Evolutionary conservation across 2,113 vertebrate genomes (phyloP).

Genomic region (Furnarius figulus): DNA sequence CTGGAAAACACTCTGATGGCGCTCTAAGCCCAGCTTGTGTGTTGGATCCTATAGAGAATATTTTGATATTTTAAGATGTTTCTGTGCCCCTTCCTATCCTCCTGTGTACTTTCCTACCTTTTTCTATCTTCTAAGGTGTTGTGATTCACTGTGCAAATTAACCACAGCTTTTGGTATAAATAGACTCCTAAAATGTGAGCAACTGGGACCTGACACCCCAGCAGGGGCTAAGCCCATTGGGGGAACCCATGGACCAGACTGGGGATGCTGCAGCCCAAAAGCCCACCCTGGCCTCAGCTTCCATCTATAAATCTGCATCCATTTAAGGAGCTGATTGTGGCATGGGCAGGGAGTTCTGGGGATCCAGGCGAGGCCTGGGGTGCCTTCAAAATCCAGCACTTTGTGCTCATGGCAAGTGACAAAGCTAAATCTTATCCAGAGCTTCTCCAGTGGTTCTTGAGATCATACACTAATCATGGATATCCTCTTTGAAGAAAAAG

Average conservation of each 20-base stretch:
- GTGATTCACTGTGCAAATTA: background rate
- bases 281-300: fast-evolving
- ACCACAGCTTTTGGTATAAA: background rate
- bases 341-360: fast-evolving
- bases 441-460: background rate
- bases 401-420: background rate
- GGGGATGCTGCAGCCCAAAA: background rate
- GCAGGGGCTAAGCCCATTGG: background rate
- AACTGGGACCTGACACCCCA: background rate
- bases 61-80: background rate
- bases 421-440: background rate
- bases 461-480: background rate
- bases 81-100: background rate
- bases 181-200: fast-evolving
- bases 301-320: background rate
- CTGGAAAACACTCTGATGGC: background rate
- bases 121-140: background rate
- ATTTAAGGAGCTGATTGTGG: background rate
- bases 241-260: background rate
- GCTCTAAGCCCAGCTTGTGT: background rate
- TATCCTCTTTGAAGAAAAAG: conserved; percentile 28
- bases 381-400: background rate
- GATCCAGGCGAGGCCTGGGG: background rate
- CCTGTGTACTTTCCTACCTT: background rate
- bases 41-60: background rate